Evolutionary conservation across 2,888 invertebrate species (phyloP).

Genomic region (Parasteatoda lunata): DNA sequence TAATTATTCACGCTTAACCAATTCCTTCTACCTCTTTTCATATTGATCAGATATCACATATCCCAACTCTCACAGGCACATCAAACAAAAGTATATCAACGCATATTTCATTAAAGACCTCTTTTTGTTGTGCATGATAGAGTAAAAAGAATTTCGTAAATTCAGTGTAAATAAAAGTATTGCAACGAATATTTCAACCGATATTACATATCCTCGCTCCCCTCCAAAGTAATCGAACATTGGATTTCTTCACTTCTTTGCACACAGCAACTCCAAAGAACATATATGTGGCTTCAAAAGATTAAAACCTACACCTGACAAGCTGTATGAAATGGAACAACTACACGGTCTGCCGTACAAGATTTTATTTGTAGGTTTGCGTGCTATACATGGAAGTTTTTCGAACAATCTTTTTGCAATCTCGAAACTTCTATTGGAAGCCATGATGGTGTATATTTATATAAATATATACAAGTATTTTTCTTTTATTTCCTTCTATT

Average conservation of each 20-base stretch:
- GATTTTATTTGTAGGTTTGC: conserved; percentile 29
- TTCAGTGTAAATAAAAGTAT: conserved; percentile 19
- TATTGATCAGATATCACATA: too few species aligned
- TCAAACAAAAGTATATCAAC: too few species aligned
- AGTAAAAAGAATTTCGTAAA: neutral
- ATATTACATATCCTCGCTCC: conserved; percentile 5
- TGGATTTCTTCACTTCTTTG: neutral
- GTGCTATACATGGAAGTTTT: conserved; percentile 20
- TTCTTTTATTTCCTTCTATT: conserved; percentile 22
- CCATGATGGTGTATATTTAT: neutral
- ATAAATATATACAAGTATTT: neutral
- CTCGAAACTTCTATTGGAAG: conserved; percentile 24
- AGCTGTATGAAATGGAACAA: neutral
- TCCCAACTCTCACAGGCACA: too few species aligned
- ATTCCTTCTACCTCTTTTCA: too few species aligned
- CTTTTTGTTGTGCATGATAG: neutral
- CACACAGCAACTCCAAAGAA: conserved; percentile 8
- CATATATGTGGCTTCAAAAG: conserved; percentile 34
- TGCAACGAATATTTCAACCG: neutral
- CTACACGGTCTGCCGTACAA: neutral
- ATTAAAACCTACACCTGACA: conserved; percentile 30
- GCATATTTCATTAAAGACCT: too few species aligned
- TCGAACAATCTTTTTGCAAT: conserved; percentile 47
- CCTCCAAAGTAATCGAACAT: conserved; percentile 24
- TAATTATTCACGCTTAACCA: too few species aligned